Conservation (phyloP, 2,113 vertebrate species). For the Tursiops truncatus region DNA sequence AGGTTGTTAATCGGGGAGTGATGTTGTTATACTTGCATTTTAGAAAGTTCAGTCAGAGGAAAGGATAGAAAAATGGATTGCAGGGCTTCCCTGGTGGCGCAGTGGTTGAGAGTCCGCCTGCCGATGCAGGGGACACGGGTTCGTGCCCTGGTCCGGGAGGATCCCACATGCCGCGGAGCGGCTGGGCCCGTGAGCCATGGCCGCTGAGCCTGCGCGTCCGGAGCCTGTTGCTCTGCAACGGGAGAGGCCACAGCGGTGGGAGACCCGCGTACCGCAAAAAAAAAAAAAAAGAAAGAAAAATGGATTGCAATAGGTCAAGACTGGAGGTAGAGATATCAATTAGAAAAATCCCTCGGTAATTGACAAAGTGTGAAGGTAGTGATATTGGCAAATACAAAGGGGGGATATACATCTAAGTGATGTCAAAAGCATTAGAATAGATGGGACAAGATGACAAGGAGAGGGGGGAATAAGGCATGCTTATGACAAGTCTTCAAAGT, state of each 20-base stretch:
- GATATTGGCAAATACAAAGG: neutral
- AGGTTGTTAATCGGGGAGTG: neutral
- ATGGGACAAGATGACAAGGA: neutral
- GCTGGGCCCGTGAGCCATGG: too few relatives aligned
- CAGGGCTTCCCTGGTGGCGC: too few relatives aligned
- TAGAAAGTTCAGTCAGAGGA: neutral
- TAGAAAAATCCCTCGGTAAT: neutral
- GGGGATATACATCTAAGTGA: neutral
- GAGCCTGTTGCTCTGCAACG: too few relatives aligned
- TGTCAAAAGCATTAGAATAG: neutral
- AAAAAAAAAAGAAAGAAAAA: neutral
- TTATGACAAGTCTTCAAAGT: neutral
- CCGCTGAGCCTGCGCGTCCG: too few relatives aligned
- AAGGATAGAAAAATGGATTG: neutral
- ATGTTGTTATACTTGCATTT: neutral
- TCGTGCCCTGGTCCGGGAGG: too few relatives aligned
- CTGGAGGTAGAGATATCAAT: neutral
- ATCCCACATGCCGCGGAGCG: too few relatives aligned
- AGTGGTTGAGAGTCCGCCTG: too few relatives aligned
- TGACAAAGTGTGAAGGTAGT: neutral
- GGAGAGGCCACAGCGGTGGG: too few relatives aligned
- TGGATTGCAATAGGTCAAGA: neutral
- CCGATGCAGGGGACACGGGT: too few relatives aligned
- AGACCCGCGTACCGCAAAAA: too few relatives aligned
- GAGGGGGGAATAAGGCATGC: neutral